Evolutionary conservation across 1,140 invertebrate genomes (phyloP).

Genomic region (Drosophila pruinosa): DNA sequence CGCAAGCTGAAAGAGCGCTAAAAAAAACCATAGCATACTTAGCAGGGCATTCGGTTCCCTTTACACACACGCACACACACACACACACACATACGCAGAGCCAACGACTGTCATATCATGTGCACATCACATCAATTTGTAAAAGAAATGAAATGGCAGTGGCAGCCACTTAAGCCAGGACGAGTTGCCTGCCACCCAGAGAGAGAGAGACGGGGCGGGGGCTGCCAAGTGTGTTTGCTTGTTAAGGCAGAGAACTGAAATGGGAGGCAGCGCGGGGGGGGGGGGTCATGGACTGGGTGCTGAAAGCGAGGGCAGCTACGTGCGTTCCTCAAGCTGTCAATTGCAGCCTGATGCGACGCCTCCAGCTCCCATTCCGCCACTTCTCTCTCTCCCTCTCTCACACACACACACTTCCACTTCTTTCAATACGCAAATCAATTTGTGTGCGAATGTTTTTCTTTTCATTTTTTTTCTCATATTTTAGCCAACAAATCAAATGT

Average conservation of each 20-base stretch:
- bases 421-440: conserved; percentile 57
- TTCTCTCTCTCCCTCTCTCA: not conserved
- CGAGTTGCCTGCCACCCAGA: conserved; percentile 2
- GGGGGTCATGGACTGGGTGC: not conserved
- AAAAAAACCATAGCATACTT: conserved; percentile 32
- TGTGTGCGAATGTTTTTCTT: conserved; percentile 33
- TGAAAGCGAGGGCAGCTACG: conserved; percentile 14
- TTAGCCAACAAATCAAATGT: conserved; percentile 33
- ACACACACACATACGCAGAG: not conserved
- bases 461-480: conserved; percentile 10
- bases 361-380: not conserved
- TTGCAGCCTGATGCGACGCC: conserved; percentile 30
- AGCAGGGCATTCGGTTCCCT: not conserved
- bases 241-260: conserved; percentile 36
- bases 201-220: not conserved
- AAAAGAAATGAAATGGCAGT: conserved; percentile 56
- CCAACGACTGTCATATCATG: conserved; percentile 53
- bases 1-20: not conserved
- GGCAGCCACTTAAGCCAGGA: conserved; percentile 54
- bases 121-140: conserved; percentile 64
- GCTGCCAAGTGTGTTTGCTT: conserved; percentile 40
- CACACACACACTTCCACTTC: conserved; percentile 14
- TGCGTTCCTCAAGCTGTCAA: conserved; percentile 48
- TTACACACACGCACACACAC: not conserved
- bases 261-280: not conserved